A percentile compares a stretch with the other conserved stretches of the same genome.
Evolutionary conservation across 2,888 invertebrate genomes (phyloP).

Genomic region (Volucella inanis): DNA sequence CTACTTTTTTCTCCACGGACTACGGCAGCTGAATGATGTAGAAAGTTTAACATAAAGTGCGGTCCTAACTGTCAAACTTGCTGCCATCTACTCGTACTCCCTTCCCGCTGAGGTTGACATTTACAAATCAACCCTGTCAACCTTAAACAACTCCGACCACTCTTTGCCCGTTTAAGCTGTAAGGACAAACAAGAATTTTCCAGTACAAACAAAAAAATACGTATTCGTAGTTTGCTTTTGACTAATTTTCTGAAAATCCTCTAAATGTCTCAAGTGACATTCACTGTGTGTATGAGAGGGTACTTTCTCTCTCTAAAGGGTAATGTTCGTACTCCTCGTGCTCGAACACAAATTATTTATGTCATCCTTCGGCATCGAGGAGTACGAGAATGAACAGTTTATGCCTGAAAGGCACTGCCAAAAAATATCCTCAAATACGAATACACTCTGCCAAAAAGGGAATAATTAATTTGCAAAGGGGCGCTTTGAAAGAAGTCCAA

Average conservation of each 20-base stretch:
- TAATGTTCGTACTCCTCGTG: no score
- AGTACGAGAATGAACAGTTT: neutral
- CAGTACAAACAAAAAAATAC: no score
- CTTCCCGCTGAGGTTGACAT: no score
- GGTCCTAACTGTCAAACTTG: no score
- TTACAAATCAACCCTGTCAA: no score
- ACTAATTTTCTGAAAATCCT: constrained; percentile 38
- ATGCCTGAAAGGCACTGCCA: constrained; percentile 35
- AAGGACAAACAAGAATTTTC: neutral
- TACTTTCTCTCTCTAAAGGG: no score
- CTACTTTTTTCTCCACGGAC: no score
- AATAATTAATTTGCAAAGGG: constrained; percentile 56
- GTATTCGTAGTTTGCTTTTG: neutral
- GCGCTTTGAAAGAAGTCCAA: constrained; percentile 46
- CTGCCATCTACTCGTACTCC: no score
- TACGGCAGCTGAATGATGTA: no score
- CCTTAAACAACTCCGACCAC: neutral
- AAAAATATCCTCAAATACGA: constrained; percentile 19
- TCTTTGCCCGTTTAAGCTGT: neutral
- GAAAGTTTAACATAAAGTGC: no score
- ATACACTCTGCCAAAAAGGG: constrained; percentile 32
- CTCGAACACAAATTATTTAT: constrained; percentile 34
- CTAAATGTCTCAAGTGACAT: constrained; percentile 18
- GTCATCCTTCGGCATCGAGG: constrained; percentile 33
- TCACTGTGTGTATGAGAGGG: neutral